A percentile compares a stretch with the other conserved stretches of the same genome.
Evolutionary conservation across 2,888 invertebrate species (phyloP).

Genomic region (Andricus quercusramuli): DNA sequence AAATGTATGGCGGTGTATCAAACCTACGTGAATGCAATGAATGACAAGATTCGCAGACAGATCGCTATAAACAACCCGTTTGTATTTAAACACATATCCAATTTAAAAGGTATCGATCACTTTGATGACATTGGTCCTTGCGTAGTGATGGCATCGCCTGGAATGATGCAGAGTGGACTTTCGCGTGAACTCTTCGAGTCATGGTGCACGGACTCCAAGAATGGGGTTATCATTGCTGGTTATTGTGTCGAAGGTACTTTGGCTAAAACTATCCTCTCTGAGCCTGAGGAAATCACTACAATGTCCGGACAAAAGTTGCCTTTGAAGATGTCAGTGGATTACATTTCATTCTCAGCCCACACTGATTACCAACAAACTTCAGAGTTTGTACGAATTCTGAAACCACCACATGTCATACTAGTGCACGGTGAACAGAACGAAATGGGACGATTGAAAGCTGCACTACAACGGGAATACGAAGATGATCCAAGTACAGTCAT

Average conservation of each 20-base stretch:
- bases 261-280: slow-evolving; percentile 96
- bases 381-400: slow-evolving; percentile 95
- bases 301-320: slow-evolving; percentile 98
- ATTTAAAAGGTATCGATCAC: slow-evolving; percentile 98
- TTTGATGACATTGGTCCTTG: slow-evolving; percentile 99
- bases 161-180: slow-evolving; percentile 99
- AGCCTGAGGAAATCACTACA: slow-evolving; percentile 98
- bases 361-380: slow-evolving; percentile 99
- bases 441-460: slow-evolving; percentile 97
- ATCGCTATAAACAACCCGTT: slow-evolving; percentile 99
- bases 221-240: slow-evolving; percentile 99
- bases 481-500: slow-evolving; percentile 90
- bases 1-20: slow-evolving; percentile 99
- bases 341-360: slow-evolving; percentile 99
- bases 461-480: slow-evolving; percentile 95
- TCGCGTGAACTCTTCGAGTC: slow-evolving; percentile 98
- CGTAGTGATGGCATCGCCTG: slow-evolving; percentile 99
- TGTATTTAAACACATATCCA: slow-evolving; percentile 98
- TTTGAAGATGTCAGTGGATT: slow-evolving; percentile 98
- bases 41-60: slow-evolving; percentile 96
- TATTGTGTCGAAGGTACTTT: slow-evolving; percentile 95
- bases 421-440: slow-evolving; percentile 99
- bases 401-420: slow-evolving; percentile 96
- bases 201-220: slow-evolving; percentile 99
- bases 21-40: slow-evolving; percentile 99